A percentile compares a stretch with the other conserved stretches of the same genome.
Conservation (phyloP, 1,140 invertebrate species). For the Ips typographus region DNA sequence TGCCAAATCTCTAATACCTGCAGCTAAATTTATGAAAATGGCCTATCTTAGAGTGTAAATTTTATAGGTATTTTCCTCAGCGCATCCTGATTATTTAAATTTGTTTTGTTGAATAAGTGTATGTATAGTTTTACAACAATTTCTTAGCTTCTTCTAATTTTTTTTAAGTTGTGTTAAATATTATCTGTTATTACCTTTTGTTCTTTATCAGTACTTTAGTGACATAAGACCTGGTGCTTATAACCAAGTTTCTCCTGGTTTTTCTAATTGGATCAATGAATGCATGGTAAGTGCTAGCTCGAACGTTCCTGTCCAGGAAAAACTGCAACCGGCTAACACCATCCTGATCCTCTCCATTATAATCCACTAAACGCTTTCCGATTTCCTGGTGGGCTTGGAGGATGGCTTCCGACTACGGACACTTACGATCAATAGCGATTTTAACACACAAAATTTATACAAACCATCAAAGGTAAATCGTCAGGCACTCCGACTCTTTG, state of each 20-base stretch:
- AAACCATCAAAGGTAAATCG: constrained; percentile 10
- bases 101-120: too few relatives aligned
- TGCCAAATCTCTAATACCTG: too few relatives aligned
- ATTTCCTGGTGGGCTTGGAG: constrained; percentile 58
- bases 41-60: too few relatives aligned
- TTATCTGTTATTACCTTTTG: constrained; percentile 53
- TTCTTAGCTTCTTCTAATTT: too few relatives aligned
- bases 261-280: constrained; percentile 69
- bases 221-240: constrained; percentile 68
- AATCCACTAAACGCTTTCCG: constrained; percentile 54
- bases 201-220: constrained; percentile 71
- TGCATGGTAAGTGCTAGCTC: constrained; percentile 60
- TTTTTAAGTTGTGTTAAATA: too few relatives aligned
- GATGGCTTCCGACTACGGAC: constrained; percentile 48
- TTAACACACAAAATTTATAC: not conserved
- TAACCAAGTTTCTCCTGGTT: constrained; percentile 66
- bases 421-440: not conserved
- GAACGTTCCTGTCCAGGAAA: constrained; percentile 57
- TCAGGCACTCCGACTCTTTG: constrained; percentile 11
- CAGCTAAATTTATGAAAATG: too few relatives aligned
- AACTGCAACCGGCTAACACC: constrained; percentile 69
- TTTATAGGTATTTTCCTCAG: too few relatives aligned
- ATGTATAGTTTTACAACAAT: too few relatives aligned
- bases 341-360: constrained; percentile 64
- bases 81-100: too few relatives aligned